These are phyloP conservation scores for Oryctolagus cuniculus DNA, from an alignment of 2,113 vertebrate species.

Conservation along the genomic window mOryCun1.1 NC_091435.1:54145001-54145500, in stretches of 20 bases:
- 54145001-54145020: no score
- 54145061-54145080: slow-evolving; percentile 42
- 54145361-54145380: background rate
- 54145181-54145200: background rate
- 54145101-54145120: background rate
- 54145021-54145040: no score
- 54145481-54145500: background rate
- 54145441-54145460: background rate
- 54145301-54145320: background rate
- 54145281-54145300: background rate
- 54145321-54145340: background rate
- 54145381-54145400: background rate
- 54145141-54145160: background rate
- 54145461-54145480: slow-evolving; percentile 9
- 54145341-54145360: background rate
- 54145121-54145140: background rate
- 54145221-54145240: background rate
- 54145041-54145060: background rate
- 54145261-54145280: background rate
- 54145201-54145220: background rate
- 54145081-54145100: slow-evolving; percentile 57
- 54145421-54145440: background rate
- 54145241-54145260: background rate
- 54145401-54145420: background rate
- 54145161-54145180: background rate